A percentile compares a stretch with the other conserved stretches of the same genome.
These are phyloP conservation scores for Mythimna lalbum DNA, from an alignment of 2,888 invertebrate genomes.

Conservation along the genomic window DNA sequence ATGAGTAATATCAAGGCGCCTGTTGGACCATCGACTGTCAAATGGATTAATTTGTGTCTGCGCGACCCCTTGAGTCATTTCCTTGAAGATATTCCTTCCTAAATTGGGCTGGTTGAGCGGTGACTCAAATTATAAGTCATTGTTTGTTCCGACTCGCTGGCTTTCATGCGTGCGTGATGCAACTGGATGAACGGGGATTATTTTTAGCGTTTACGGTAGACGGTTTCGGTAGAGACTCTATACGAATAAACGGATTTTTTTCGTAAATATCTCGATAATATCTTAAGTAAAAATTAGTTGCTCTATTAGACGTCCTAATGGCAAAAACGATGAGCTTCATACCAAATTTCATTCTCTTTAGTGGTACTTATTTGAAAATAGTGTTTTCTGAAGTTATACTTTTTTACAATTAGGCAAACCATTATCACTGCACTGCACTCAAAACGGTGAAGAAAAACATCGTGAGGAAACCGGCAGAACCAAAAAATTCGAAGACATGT, in stretches of 20 bases:
- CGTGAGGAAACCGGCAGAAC: too few species aligned
- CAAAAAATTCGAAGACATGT: too few species aligned
- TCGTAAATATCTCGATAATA: background rate
- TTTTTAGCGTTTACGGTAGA: constrained; percentile 35
- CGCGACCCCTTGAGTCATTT: constrained; percentile 74
- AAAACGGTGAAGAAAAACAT: too few species aligned
- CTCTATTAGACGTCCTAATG: too few species aligned
- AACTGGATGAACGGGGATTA: constrained; percentile 33
- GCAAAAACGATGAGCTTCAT: too few species aligned
- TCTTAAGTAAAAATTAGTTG: too few species aligned
- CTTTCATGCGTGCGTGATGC: constrained; percentile 32
- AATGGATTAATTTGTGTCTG: constrained; percentile 73
- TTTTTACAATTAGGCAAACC: too few species aligned
- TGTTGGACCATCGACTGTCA: constrained; percentile 54
- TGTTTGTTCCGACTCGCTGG: constrained; percentile 51
- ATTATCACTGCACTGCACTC: too few species aligned
- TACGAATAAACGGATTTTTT: background rate
- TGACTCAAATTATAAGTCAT: constrained; percentile 70
- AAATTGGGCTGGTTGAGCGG: constrained; percentile 67
- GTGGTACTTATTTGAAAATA: too few species aligned
- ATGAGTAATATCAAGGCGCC: constrained; percentile 76
- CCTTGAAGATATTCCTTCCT: constrained; percentile 70
- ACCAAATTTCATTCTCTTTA: too few species aligned
- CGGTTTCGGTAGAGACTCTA: background rate
- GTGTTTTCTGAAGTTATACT: too few species aligned